Evolutionary conservation across 1,140 invertebrate species (phyloP).

Genomic region (Anoplophora glabripennis): DNA sequence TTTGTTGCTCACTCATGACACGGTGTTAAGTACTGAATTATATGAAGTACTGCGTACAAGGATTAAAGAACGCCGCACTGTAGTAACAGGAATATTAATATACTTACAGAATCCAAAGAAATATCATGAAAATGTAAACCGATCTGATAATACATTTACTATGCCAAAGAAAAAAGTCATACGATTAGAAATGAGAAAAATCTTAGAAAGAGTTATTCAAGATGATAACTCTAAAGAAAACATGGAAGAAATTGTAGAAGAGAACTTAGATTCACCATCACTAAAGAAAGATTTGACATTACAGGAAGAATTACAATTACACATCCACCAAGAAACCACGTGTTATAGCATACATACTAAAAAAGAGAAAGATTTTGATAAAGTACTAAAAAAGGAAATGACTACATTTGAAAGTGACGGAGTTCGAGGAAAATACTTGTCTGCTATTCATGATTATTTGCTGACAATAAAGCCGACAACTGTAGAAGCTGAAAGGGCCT

Average conservation of each 20-base stretch:
- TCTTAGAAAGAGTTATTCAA: not conserved
- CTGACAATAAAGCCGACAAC: conserved; percentile 31
- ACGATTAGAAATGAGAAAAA: not conserved
- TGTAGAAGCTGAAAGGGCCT: conserved; percentile 36
- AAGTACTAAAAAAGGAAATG: conserved; percentile 19
- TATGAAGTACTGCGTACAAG: not conserved
- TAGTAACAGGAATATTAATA: conserved; percentile 14
- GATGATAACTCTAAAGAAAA: conserved; percentile 1
- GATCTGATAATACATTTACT: conserved; percentile 9
- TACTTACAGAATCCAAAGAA: not conserved
- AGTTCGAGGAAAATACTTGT: conserved; percentile 28
- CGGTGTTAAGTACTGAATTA: conserved; percentile 16
- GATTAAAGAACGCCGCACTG: conserved; percentile 9
- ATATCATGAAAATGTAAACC: not conserved
- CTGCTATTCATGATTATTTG: conserved; percentile 29
- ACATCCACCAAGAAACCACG: not conserved
- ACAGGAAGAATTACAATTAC: conserved; percentile 13
- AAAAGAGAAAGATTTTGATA: conserved; percentile 6
- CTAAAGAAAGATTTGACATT: conserved; percentile 16
- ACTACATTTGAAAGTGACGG: conserved; percentile 28
- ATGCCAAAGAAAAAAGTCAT: conserved; percentile 11
- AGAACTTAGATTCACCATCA: conserved; percentile 8
- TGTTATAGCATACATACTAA: conserved; percentile 1
- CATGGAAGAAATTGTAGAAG: conserved; percentile 12
- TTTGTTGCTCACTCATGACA: conserved; percentile 25